A percentile compares a stretch with the other conserved stretches of the same genome.
Evolutionary conservation across 2,113 vertebrate genomes (phyloP).

Genomic region (Rhinichthys klamathensis): DNA sequence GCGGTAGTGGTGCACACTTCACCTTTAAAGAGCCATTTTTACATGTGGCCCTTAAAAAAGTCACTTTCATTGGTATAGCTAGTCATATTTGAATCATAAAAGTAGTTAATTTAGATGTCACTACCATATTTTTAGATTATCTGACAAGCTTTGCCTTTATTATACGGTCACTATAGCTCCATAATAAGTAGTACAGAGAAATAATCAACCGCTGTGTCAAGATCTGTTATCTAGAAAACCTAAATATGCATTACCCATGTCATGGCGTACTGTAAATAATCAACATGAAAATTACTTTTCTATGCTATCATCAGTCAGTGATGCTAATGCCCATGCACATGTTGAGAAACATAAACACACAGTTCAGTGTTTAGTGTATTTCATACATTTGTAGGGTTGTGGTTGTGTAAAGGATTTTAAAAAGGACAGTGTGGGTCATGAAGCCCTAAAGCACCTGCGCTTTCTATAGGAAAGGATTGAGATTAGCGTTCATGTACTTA

Average conservation of each 20-base stretch:
- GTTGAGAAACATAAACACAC: neutral
- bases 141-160: neutral
- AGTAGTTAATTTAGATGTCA: neutral
- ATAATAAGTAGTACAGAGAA: neutral
- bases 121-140: neutral
- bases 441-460: neutral
- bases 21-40: neutral
- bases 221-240: conserved; percentile 4
- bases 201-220: neutral
- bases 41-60: neutral
- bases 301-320: neutral
- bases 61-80: neutral
- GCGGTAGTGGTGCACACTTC: neutral
- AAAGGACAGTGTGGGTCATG: neutral
- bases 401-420: neutral
- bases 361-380: neutral
- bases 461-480: neutral
- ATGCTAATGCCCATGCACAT: neutral
- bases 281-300: neutral
- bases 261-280: neutral
- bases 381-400: neutral
- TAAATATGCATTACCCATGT: neutral
- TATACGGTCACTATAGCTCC: neutral
- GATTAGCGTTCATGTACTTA: neutral
- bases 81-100: neutral